A percentile compares a stretch with the other conserved stretches of the same genome.
Evolutionary conservation across 2,113 vertebrate species (phyloP).

Genomic region (Phocoena phocoena): DNA sequence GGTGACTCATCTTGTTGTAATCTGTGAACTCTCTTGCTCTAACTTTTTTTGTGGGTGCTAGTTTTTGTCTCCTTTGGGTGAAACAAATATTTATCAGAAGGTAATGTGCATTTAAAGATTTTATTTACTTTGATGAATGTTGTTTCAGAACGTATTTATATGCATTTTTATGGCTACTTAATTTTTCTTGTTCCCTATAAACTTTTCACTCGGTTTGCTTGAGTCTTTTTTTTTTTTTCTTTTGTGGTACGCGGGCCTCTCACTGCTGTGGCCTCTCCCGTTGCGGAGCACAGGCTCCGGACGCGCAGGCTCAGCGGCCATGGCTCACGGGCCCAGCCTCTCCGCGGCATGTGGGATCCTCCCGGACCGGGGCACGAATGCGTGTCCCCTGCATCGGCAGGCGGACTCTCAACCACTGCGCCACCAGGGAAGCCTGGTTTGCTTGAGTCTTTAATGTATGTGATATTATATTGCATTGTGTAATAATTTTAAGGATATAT

Average conservation of each 20-base stretch:
- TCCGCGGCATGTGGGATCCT: no score
- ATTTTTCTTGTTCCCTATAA: background rate
- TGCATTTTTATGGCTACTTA: constrained; percentile 22
- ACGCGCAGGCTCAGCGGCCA: no score
- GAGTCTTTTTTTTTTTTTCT: background rate
- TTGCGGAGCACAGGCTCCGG: no score
- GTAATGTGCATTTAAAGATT: constrained; percentile 15
- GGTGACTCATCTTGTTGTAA: constrained; percentile 57
- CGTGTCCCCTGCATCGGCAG: no score
- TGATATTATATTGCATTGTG: background rate
- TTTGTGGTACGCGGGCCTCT: no score
- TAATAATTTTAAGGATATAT: constrained; percentile 9
- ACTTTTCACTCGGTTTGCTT: background rate
- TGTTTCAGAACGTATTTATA: background rate
- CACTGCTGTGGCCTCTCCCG: no score
- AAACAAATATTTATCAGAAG: constrained; percentile 39
- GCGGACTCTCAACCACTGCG: no score
- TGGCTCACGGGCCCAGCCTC: no score
- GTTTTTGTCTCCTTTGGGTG: background rate
- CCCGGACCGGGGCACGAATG: no score
- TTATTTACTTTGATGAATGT: constrained; percentile 48
- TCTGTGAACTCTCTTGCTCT: background rate
- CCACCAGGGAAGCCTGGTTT: background rate
- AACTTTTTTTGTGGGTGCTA: background rate
- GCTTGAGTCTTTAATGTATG: constrained; percentile 9